phyloP scores from a whole-genome alignment of 2,797 vertebrate species.

The Ctenochaetus hawaiiensis region DNA sequence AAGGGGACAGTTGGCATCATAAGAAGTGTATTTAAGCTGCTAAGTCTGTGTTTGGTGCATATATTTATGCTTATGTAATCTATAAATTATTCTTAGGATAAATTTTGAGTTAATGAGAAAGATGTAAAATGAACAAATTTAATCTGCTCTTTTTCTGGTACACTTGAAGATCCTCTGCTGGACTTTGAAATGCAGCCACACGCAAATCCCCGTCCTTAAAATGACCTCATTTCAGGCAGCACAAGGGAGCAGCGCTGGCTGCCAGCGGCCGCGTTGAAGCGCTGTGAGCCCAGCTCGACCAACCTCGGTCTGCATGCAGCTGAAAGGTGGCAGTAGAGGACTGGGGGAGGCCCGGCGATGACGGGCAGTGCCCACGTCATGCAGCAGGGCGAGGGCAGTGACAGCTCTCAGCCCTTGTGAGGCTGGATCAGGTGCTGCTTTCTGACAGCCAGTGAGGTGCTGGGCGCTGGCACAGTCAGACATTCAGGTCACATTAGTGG shows the following conservation, averaged over 20 bases:
- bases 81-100: constrained; percentile 2
- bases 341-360: constrained; percentile 14
- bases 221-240: constrained; percentile 70
- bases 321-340: constrained; percentile 79
- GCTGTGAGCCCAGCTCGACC: neutral
- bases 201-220: constrained; percentile 72
- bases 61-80: constrained; percentile 6
- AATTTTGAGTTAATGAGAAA: constrained; percentile 22
- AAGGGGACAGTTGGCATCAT: constrained; percentile 7
- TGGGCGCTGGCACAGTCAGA: constrained; percentile 56
- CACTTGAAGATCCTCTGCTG: constrained; percentile 43
- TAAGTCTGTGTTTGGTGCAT: constrained; percentile 6
- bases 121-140: constrained; percentile 21
- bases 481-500: constrained; percentile 79
- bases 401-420: constrained; percentile 51
- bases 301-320: constrained; percentile 8
- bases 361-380: constrained; percentile 50
- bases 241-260: constrained; percentile 46
- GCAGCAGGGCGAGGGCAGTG: constrained; percentile 63
- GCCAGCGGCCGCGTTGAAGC: constrained; percentile 31
- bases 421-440: constrained; percentile 68
- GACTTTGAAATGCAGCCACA: constrained; percentile 58
- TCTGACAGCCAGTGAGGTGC: constrained; percentile 64
- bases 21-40: constrained; percentile 11
- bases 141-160: constrained; percentile 24